A percentile compares a stretch with the other conserved stretches of the same genome.
phyloP scores from a whole-genome alignment of 2,797 vertebrate species.

The Clarias platycephalus region DNA sequence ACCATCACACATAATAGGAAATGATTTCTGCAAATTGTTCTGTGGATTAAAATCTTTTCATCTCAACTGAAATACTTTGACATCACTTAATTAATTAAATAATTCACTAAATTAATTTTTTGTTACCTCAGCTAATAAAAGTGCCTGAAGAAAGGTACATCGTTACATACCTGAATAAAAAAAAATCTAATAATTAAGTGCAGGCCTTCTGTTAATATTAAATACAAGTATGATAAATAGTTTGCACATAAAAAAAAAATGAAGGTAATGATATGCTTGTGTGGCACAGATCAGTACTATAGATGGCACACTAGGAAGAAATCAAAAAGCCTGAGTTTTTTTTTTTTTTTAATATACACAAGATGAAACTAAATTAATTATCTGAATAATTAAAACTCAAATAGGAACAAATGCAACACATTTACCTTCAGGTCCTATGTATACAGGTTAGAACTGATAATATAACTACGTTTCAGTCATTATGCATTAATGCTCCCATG shows the following conservation, averaged over 20 bases:
- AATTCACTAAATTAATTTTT: slow-evolving; percentile 10
- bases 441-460: background rate
- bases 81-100: background rate
- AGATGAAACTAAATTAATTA: slow-evolving; percentile 5
- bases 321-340: slow-evolving; percentile 32
- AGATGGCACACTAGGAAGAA: slow-evolving; percentile 33
- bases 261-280: slow-evolving; percentile 3
- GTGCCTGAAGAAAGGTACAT: slow-evolving; percentile 13
- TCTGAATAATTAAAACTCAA: slow-evolving; percentile 28
- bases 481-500: slow-evolving; percentile 11
- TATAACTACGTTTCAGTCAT: background rate
- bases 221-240: background rate
- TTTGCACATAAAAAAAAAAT: background rate
- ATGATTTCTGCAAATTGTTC: background rate
- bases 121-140: background rate
- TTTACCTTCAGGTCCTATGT: background rate
- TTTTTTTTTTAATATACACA: slow-evolving; percentile 30
- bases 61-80: background rate
- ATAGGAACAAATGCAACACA: slow-evolving; percentile 22
- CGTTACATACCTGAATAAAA: slow-evolving; percentile 35
- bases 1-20: slow-evolving; percentile 1
- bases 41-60: background rate
- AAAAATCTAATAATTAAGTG: slow-evolving; percentile 26
- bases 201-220: slow-evolving; percentile 7
- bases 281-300: slow-evolving; percentile 29